These are phyloP conservation scores for Palaemon carinicauda DNA, from an alignment of 1,140 invertebrate species.

Conservation along the genomic window DNA sequence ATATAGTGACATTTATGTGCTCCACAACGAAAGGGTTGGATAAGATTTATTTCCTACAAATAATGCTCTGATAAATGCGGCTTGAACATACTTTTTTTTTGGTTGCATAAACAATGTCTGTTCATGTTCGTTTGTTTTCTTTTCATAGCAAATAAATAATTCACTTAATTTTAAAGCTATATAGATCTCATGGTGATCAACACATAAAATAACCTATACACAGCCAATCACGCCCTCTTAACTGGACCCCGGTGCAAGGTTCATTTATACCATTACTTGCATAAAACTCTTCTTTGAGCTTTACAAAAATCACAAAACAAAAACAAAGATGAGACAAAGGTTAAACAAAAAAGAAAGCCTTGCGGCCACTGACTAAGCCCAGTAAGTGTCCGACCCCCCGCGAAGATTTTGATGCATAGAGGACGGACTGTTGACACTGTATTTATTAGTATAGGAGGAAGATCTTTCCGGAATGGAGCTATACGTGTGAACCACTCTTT, in stretches of 20 bases:
- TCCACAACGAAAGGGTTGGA: too few relatives aligned
- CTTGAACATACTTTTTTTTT: not conserved
- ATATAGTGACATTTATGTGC: not conserved
- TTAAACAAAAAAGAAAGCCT: not conserved
- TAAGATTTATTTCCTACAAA: not conserved
- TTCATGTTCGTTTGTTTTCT: not conserved
- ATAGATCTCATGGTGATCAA: not conserved
- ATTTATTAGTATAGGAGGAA: conserved; percentile 45
- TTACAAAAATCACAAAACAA: not conserved
- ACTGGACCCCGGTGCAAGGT: too few relatives aligned
- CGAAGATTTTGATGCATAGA: conserved; percentile 48
- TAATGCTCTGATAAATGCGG: not conserved
- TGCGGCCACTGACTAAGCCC: conserved; percentile 47
- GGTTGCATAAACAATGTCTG: not conserved
- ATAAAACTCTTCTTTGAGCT: too few relatives aligned
- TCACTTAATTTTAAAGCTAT: conserved; percentile 20
- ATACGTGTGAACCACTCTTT: conserved; percentile 44
- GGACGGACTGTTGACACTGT: conserved; percentile 52
- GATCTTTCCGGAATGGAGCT: conserved; percentile 47
- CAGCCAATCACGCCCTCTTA: too few relatives aligned
- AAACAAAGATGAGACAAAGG: not conserved
- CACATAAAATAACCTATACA: too few relatives aligned
- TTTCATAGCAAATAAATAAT: not conserved
- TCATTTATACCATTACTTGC: too few relatives aligned
- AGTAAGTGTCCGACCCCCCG: conserved; percentile 52